A percentile compares a stretch with the other conserved stretches of the same genome.
Conservation (phyloP, 2,888 invertebrate species). For the Pseudanteris insignis region DNA sequence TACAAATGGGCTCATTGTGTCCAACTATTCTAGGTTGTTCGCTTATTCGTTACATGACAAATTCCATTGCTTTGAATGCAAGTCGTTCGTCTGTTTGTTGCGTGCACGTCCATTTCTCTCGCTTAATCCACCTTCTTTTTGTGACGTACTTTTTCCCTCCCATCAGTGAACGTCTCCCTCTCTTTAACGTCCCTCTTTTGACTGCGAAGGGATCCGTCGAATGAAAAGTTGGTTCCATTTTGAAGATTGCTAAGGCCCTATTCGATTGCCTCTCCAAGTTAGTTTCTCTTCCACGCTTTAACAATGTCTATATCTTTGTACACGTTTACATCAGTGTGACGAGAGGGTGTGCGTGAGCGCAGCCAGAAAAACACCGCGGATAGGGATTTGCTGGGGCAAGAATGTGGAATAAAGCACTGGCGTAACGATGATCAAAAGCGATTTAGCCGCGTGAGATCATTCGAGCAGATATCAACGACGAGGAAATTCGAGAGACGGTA, state of each 20-base stretch:
- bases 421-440: slow-evolving; percentile 55
- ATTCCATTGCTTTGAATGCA: slow-evolving; percentile 49
- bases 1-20: slow-evolving; percentile 53
- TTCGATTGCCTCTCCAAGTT: slow-evolving; percentile 41
- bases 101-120: slow-evolving; percentile 31
- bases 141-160: neutral
- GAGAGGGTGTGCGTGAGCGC: no score
- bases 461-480: slow-evolving; percentile 18
- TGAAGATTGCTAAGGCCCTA: slow-evolving; percentile 42
- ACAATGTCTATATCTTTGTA: no score
- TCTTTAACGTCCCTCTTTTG: slow-evolving; percentile 28
- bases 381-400: no score
- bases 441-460: slow-evolving; percentile 48
- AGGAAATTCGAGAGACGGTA: slow-evolving; percentile 17
- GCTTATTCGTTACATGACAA: slow-evolving; percentile 50
- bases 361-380: no score
- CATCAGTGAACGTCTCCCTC: slow-evolving; percentile 6
- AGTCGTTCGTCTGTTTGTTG: slow-evolving; percentile 21
- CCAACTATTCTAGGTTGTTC: slow-evolving; percentile 26
- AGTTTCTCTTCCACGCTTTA: slow-evolving; percentile 11
- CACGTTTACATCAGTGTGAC: no score
- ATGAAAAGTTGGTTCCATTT: slow-evolving; percentile 44
- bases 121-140: slow-evolving; percentile 34
- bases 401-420: slow-evolving; percentile 47
- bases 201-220: slow-evolving; percentile 18